These are phyloP conservation scores for Decapterus maruadsi DNA, from an alignment of 2,797 vertebrate species.

Conservation along the genomic window DNA sequence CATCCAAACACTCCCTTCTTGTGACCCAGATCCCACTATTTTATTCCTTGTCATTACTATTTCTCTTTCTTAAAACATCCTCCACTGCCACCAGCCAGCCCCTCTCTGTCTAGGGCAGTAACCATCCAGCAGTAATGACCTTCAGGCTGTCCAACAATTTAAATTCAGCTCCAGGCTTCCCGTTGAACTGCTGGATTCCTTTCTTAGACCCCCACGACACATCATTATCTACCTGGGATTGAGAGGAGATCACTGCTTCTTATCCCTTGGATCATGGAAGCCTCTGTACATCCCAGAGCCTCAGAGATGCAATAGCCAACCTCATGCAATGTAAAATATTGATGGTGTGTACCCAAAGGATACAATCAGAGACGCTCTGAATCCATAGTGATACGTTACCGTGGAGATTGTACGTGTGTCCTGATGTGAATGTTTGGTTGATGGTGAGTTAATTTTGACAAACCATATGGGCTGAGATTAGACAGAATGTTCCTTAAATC, in stretches of 20 bases:
- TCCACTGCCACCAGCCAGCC: background rate
- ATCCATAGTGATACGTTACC: conserved; percentile 11
- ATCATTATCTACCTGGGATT: conserved; percentile 73
- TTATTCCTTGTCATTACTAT: conserved; percentile 8
- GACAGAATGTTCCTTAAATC: conserved; percentile 16
- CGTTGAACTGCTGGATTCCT: conserved; percentile 43
- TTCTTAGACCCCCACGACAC: conserved; percentile 60
- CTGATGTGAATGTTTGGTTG: conserved; percentile 24
- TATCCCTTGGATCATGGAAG: conserved; percentile 54
- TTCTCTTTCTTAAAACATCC: conserved; percentile 19
- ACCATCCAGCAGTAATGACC: conserved; percentile 48
- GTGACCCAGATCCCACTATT: conserved; percentile 6
- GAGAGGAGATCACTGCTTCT: conserved; percentile 45
- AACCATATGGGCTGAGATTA: background rate
- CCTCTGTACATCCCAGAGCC: background rate
- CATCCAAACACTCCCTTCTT: conserved; percentile 7
- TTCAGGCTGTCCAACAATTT: conserved; percentile 45
- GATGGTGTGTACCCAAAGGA: conserved; percentile 16
- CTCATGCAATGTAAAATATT: conserved; percentile 49
- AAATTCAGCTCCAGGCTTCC: conserved; percentile 58
- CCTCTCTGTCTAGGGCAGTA: conserved; percentile 23
- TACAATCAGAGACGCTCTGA: conserved; percentile 10
- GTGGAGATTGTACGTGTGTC: conserved; percentile 13
- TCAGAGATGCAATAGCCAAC: conserved; percentile 27
- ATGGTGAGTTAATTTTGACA: conserved; percentile 39